phyloP scores from a whole-genome alignment of 2,888 invertebrate genomes.

The Acleris holmiana region DNA sequence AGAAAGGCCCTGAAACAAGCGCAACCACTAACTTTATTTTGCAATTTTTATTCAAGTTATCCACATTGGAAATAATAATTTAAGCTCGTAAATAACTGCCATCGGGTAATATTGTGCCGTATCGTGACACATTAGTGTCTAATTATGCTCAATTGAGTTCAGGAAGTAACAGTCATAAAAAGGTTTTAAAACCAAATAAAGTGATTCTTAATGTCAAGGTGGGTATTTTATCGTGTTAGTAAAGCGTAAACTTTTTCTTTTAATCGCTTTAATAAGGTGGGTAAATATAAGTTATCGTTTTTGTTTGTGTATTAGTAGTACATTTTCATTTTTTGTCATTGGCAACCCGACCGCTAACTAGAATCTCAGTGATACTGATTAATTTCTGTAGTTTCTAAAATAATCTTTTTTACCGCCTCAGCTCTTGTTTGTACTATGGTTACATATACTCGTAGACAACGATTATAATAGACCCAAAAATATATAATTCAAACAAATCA shows the following conservation, averaged over 20 bases:
- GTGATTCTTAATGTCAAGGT: constrained; percentile 25
- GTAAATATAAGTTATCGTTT: no score
- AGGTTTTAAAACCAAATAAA: constrained; percentile 34
- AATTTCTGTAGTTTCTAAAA: no score
- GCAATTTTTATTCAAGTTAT: neutral
- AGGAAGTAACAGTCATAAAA: constrained; percentile 25
- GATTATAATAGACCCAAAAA: no score
- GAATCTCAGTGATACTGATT: no score
- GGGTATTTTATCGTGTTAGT: constrained; percentile 21
- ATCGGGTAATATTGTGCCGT: constrained; percentile 16
- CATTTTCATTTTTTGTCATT: no score
- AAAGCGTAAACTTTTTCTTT: constrained; percentile 22
- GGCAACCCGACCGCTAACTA: no score
- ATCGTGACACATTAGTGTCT: constrained; percentile 26
- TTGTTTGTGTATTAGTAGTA: no score
- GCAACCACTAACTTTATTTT: neutral
- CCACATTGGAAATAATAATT: constrained; percentile 9
- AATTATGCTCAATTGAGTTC: constrained; percentile 32
- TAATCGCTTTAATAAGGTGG: neutral
- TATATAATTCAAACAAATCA: no score
- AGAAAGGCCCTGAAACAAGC: no score
- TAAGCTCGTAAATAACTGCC: constrained; percentile 11
- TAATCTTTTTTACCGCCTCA: no score
- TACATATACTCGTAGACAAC: no score
- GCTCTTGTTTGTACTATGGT: no score